Conservation (phyloP, 2,888 invertebrate species). For the Gymnosoma rotundatum region DNA sequence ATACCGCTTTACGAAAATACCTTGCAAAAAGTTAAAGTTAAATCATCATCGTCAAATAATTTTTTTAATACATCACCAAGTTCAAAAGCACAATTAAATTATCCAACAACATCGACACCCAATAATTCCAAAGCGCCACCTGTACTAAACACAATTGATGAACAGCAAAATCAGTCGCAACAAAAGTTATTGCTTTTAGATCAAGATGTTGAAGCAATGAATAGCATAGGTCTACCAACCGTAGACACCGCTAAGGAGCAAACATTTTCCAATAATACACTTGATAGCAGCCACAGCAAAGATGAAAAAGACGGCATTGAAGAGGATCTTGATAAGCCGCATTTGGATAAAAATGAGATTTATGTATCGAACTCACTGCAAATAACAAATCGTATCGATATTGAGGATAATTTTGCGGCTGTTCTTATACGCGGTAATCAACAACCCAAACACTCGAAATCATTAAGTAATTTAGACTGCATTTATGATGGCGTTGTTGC, state of each 20-base stretch:
- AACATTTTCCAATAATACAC: no score
- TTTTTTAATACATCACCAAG: constrained; percentile 55
- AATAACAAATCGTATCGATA: constrained; percentile 78
- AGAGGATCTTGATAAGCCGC: constrained; percentile 67
- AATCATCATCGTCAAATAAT: constrained; percentile 34
- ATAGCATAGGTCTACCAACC: constrained; percentile 79
- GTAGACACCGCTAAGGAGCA: not conserved
- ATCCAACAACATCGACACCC: constrained; percentile 44
- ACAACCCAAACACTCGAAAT: constrained; percentile 78
- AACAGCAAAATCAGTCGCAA: constrained; percentile 10
- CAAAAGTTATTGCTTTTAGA: constrained; percentile 69
- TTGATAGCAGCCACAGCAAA: constrained; percentile 8
- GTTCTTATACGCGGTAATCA: constrained; percentile 75
- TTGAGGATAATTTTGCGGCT: constrained; percentile 76
- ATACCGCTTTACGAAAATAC: constrained; percentile 81
- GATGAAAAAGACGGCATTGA: constrained; percentile 64
- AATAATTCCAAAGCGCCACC: constrained; percentile 10
- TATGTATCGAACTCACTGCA: constrained; percentile 81
- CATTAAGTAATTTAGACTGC: constrained; percentile 76
- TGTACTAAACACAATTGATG: constrained; percentile 4
- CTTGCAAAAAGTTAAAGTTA: constrained; percentile 65
- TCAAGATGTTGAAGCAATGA: constrained; percentile 78
- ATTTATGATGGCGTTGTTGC: constrained; percentile 58
- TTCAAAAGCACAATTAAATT: constrained; percentile 11
- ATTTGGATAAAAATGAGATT: constrained; percentile 78